Conservation (phyloP, 2,797 vertebrate genomes). For the Graptemys geographica region DNA sequence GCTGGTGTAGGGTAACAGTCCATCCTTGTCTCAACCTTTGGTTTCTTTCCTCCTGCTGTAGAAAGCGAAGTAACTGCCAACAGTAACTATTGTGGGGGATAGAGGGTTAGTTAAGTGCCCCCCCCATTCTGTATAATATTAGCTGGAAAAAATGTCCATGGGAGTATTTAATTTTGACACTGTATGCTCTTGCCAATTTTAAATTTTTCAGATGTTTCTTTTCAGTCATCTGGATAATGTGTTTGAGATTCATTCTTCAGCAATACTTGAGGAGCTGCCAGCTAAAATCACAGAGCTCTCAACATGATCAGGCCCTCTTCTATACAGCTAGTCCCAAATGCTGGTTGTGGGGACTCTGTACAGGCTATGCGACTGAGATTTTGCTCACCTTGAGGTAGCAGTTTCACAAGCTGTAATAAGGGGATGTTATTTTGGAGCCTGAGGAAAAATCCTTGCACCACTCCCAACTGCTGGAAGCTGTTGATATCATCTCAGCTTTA, state of each 20-base stretch:
- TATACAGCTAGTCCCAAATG: not conserved
- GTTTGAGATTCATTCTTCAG: not conserved
- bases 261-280: not conserved
- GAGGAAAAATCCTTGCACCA: not conserved
- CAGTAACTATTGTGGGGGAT: not conserved
- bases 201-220: not conserved
- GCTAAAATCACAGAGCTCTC: not conserved
- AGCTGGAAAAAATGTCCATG: not conserved
- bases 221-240: not conserved
- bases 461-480: not conserved
- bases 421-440: not conserved
- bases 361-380: not conserved
- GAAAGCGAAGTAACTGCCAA: not conserved
- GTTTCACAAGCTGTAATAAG: not conserved
- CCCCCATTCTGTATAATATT: not conserved
- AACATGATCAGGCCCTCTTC: not conserved
- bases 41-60: not conserved
- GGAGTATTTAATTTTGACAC: not conserved
- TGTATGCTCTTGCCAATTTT: not conserved
- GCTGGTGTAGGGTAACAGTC: not conserved
- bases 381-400: not conserved
- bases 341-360: not conserved
- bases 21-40: not conserved
- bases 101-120: not conserved
- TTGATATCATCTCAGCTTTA: not conserved